phyloP scores from a whole-genome alignment of 2,113 vertebrate genomes.

The Alces alces region DNA sequence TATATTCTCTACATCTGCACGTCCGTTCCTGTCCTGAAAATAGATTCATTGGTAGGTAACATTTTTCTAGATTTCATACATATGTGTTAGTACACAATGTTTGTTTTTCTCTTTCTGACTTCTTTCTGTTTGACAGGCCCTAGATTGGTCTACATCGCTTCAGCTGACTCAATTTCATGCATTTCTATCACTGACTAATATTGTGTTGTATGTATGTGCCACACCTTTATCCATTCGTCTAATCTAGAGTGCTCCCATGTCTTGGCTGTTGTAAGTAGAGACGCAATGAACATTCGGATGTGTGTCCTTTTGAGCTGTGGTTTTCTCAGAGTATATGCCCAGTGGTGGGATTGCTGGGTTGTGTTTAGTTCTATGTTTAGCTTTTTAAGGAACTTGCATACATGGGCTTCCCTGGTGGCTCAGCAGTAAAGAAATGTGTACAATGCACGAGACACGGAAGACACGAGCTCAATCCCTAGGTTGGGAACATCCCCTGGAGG shows the following conservation, averaged over 20 bases:
- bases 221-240: not conserved
- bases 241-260: not conserved
- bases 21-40: not conserved
- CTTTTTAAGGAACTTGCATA: not conserved
- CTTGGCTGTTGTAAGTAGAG: not conserved
- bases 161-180: not conserved
- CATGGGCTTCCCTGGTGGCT: not conserved
- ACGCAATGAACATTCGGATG: not conserved
- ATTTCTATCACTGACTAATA: not conserved
- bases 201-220: not conserved
- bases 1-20: not conserved
- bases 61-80: not conserved
- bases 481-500: not conserved
- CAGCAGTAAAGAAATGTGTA: not conserved
- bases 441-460: not conserved
- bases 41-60: not conserved
- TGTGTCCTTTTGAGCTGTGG: not conserved
- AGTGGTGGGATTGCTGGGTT: not conserved
- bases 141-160: not conserved
- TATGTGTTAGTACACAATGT: not conserved
- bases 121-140: not conserved
- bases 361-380: not conserved
- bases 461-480: fast-evolving
- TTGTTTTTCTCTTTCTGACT: not conserved
- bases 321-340: not conserved